Base-by-base conservation (phyloP, 2,113 vertebrate species). In the Nothobranchius kuhntae region DNA sequence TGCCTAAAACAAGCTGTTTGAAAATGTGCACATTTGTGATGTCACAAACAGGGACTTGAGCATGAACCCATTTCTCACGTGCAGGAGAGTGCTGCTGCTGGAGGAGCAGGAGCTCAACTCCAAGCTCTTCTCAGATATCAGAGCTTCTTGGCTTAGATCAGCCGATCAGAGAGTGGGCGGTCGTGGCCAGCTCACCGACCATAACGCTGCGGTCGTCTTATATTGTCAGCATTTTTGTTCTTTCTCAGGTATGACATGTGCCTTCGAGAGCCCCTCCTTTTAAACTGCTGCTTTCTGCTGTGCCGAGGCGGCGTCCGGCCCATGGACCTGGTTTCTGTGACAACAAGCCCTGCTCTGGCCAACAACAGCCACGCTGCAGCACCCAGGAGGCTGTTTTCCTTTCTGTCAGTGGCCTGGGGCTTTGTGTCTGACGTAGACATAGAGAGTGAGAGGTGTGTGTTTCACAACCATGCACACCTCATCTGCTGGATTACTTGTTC, bases 361-460 rank as follows among this genome's bases (percentile, higher is more conserved):
- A 88, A 83, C 61, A 91, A 86, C 54, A 88, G 80, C 50, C 89
- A 65, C 3, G 14, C 77, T 11, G 59, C 81, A 42, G 65, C 77
- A 47, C 89, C 91, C 47, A 89, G 77, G 60, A 91, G 89, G 63
- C 84, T 93, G 38, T 96, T 96, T 83, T 98, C 96, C 71, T 96
- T 96, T 87, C 91, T 98, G 26, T 94, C 94, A 12, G 94, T 98
- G 71, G 96, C 96, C 73, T 97, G 96, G 96, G 96, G 96, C 42
- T 94, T 98, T 53, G 93, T 98, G 68, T 96, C 96, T 0, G 96
- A 98, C 3, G 96, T 97, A 61, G 96, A 98, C 78, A 95, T 96
- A 5, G 96, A 96, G 75, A 98, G 95, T 9, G 96, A 98, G 82
- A 93, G 94, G 90, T 91, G 53, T 21, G 77, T 71, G 61, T 75